phyloP scores from a whole-genome alignment of 2,888 invertebrate species.

The Agrochola circellaris region DNA sequence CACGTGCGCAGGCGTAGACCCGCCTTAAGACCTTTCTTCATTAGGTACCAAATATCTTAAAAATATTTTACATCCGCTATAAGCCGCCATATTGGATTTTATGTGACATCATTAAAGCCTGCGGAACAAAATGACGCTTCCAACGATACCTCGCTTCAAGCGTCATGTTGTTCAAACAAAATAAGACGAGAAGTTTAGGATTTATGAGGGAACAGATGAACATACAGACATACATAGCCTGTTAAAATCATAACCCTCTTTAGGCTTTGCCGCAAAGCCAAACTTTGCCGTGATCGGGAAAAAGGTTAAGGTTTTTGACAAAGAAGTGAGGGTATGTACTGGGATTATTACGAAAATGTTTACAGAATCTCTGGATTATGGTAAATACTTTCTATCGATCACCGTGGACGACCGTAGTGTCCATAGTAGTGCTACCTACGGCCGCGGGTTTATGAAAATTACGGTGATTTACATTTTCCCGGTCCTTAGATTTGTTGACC shows the following conservation, averaged over 20 bases:
- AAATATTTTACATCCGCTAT: neutral
- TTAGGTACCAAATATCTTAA: no score
- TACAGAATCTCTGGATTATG: conserved; percentile 16
- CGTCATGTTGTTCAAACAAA: neutral
- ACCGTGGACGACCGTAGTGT: neutral
- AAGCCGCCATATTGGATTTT: no score
- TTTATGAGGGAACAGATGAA: neutral
- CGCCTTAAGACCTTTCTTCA: no score
- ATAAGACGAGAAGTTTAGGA: neutral
- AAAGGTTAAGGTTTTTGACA: neutral
- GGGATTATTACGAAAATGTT: conserved; percentile 20
- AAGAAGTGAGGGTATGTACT: neutral
- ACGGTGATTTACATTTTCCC: conserved; percentile 41
- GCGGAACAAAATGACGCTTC: neutral
- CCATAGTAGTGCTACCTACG: neutral
- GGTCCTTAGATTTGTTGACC: conserved; percentile 30
- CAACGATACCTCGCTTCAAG: neutral
- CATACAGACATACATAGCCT: neutral
- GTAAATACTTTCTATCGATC: conserved; percentile 28
- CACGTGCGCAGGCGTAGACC: no score
- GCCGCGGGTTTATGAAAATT: conserved; percentile 41
- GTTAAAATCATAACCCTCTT: neutral
- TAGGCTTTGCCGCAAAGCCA: no score
- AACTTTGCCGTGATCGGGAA: no score
- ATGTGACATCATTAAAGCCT: no score